phyloP scores from a whole-genome alignment of 2,888 invertebrate genomes.

The Nomada fucata region DNA sequence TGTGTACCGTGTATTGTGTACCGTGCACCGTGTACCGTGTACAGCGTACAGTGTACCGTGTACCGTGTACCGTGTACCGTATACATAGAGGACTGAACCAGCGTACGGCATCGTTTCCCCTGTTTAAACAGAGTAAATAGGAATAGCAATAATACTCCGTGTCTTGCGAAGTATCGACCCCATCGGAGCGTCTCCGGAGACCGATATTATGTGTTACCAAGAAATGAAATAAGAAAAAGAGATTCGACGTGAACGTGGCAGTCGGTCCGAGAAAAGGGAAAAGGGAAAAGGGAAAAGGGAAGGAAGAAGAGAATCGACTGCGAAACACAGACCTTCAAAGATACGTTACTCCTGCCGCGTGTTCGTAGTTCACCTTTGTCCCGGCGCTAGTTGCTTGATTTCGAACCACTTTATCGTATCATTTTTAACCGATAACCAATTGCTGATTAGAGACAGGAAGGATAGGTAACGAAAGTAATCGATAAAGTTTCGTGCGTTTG shows the following conservation, averaged over 20 bases:
- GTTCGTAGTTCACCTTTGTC: constrained; percentile 3
- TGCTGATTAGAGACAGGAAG: constrained; percentile 2
- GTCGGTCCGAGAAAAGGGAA: background rate
- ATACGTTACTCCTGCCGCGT: background rate
- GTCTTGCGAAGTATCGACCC: constrained; percentile 65
- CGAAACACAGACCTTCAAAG: background rate
- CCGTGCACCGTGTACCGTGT: constrained; percentile 12
- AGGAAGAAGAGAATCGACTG: background rate
- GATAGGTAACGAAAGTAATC: background rate
- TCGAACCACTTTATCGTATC: background rate
- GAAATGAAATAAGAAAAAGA: constrained; percentile 55
- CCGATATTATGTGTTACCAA: constrained; percentile 61
- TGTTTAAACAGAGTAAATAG: constrained; percentile 70
- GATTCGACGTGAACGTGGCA: constrained; percentile 30
- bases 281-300: background rate
- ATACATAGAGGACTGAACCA: constrained; percentile 44
- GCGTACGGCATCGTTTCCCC: constrained; percentile 45
- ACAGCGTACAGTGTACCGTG: constrained; percentile 15
- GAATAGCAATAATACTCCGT: constrained; percentile 70
- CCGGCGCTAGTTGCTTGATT: background rate
- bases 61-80: constrained; percentile 30
- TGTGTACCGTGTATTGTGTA: constrained; percentile 11
- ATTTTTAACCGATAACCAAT: background rate
- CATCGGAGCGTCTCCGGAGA: constrained; percentile 53
- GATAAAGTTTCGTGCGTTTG: background rate